Base-by-base conservation (phyloP, 1,140 invertebrate species). In the Lepidurus arcticus region DNA sequence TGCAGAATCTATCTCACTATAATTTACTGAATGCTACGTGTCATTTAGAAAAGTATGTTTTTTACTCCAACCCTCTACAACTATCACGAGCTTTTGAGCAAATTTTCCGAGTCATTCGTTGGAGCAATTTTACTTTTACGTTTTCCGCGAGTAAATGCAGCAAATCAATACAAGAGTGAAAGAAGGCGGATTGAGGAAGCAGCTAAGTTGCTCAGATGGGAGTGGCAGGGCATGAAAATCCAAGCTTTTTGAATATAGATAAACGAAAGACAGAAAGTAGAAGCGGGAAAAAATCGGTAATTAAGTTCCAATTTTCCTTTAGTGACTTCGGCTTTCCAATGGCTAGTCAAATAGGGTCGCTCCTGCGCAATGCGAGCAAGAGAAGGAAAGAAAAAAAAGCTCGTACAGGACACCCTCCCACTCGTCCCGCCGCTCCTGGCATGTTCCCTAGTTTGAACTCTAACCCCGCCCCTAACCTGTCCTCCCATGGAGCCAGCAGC, bases 281-380 rank as follows among this genome's bases (percentile, higher is more conserved):
- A 65, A 65, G 6, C n/a, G 21, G 13, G 7, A 7, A 21, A 65
- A 65, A 21, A 7, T 65, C 8, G 7, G 53, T 65, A 65, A 65
- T 65, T 21, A 65, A 65, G 21, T 65, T 65, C 34, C 53, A 65
- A 65, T 65, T 65, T 65, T 21, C 53, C 9, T 65, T 65, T 65
- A 65, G 53, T 65, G 16, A 65, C 53, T 65, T 65, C 53, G 16
- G 21, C 53, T 65, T 65, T 13, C 10, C 13, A 5, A 65, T 65
- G 53, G 53, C 53, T 65, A 65, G 53, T 65, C 53, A 65, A 65
- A 65, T 65, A 65, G 53, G 53, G 53, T 65, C 53, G 4, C 53
- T 65, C 13, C 21, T 65, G 53, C 53, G 53, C 6, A 13, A 65
- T n/a, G 53, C 53, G 21, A 65, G 53, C 53, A 65, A 65, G 53